Evolutionary conservation across 2,888 invertebrate species (phyloP).

Genomic region (Cheilosia pagana): DNA sequence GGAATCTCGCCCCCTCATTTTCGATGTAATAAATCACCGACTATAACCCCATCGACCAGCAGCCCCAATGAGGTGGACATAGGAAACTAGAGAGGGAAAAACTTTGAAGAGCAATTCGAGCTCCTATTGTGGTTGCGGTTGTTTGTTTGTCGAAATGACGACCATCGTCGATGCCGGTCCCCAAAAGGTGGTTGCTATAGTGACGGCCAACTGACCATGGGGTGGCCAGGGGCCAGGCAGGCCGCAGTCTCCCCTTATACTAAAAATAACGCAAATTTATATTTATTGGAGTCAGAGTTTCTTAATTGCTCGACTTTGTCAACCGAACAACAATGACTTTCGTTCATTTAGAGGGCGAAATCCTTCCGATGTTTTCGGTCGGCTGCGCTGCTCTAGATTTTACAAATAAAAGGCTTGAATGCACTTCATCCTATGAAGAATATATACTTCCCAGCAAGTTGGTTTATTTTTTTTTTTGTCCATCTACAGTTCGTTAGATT

Average conservation of each 20-base stretch:
- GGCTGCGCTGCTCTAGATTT: neutral
- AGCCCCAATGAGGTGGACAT: neutral
- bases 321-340: constrained; percentile 62
- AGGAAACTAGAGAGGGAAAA: constrained; percentile 34
- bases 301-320: constrained; percentile 71
- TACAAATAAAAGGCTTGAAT: constrained; percentile 50
- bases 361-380: neutral
- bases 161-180: neutral
- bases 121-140: constrained; percentile 52
- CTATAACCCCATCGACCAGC: constrained; percentile 21
- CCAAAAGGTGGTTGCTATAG: constrained; percentile 3
- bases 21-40: constrained; percentile 56
- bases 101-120: constrained; percentile 32
- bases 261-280: constrained; percentile 59
- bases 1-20: constrained; percentile 35
- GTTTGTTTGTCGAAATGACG: constrained; percentile 47
- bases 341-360: constrained; percentile 45
- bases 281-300: constrained; percentile 72
- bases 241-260: neutral
- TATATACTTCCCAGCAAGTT: constrained; percentile 13
- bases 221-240: too few species aligned
- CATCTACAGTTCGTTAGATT: constrained; percentile 60
- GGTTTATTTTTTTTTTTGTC: constrained; percentile 50
- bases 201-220: too few species aligned
- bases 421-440: constrained; percentile 34